Evolutionary conservation across 2,888 invertebrate species (phyloP).

Genomic region (Catocala fraxini): DNA sequence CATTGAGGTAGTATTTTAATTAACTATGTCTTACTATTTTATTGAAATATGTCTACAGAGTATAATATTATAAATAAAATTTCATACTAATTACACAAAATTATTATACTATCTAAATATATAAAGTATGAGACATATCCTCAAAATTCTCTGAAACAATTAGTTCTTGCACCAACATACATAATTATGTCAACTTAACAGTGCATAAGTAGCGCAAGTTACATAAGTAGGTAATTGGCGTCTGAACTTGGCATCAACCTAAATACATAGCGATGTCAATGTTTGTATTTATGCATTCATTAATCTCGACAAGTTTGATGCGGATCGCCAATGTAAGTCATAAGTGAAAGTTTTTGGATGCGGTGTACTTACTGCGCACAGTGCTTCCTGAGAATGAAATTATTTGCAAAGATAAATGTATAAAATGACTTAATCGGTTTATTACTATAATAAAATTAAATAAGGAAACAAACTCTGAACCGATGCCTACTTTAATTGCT

Average conservation of each 20-base stretch:
- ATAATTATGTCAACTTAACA: constrained; percentile 13
- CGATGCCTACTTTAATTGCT: neutral
- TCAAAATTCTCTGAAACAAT: constrained; percentile 4
- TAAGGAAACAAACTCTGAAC: too few relatives aligned
- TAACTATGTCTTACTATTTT: too few relatives aligned
- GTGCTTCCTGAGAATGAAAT: too few relatives aligned
- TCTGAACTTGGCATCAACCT: constrained; percentile 82
- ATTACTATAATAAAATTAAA: too few relatives aligned
- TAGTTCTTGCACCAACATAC: constrained; percentile 3
- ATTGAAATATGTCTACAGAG: too few relatives aligned
- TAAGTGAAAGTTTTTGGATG: constrained; percentile 66
- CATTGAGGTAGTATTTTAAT: too few relatives aligned
- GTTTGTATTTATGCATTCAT: constrained; percentile 64
- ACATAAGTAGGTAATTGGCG: constrained; percentile 18
- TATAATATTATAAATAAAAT: too few relatives aligned
- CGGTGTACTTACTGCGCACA: constrained; percentile 43
- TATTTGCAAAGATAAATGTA: too few relatives aligned
- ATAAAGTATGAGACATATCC: neutral
- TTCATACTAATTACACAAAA: too few relatives aligned
- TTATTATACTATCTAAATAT: neutral
- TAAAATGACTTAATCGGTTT: too few relatives aligned
- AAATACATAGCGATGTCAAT: constrained; percentile 56
- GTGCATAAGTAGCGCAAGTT: constrained; percentile 19
- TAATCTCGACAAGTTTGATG: constrained; percentile 57
- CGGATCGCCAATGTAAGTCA: constrained; percentile 27